Evolutionary conservation across 2,113 vertebrate species (phyloP), one percentile per base, ranked within the genome.

Genomic region (Cebus imitator): DNA sequence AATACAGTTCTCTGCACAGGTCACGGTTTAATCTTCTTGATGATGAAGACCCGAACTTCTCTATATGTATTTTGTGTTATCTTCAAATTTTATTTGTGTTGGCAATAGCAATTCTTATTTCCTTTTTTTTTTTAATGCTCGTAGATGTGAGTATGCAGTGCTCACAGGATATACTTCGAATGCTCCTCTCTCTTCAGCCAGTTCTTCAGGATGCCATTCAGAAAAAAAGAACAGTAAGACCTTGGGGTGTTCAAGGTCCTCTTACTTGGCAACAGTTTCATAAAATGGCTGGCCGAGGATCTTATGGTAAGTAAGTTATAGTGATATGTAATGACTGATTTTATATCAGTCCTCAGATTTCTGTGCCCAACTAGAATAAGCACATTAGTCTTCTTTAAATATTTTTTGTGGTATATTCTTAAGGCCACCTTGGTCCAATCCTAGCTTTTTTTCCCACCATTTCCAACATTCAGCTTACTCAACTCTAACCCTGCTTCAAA

Each of bases 201-300:
- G 99, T 99, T 61, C 99, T 99, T 83, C 99, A 99, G 98, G 99
- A 99, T 81, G 99, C 99, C 30, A 99, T 99, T 98, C 99, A 99
- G 99, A 99, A 99, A 97, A 99, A 99, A 98, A 98, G 99, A 75
- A 99, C 99, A 0, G 99, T 99, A 12, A 99, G 99, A 88, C 99
- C 99, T 25, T 99, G 99, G 99, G 99, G 99, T 0, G 99, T 99
- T 97, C 99, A 99, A 96, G 99, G 99, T 14, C 99, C 99, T 79
- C 99, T 99, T 86, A 99, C 99, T 57, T 99, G 99, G 99, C 99
- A 99, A 93, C 99, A 99, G 97, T 99, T 99, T 97, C 99, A 99
- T 99, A 99, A 99, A 97, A 99, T 99, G 99, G 99, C 99, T 97
- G 99, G 99, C 94, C 99, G 99, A 96, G 99, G 99, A 97, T 99